phyloP scores from a whole-genome alignment of 1,140 invertebrate genomes.

The Bombus soroeensis region DNA sequence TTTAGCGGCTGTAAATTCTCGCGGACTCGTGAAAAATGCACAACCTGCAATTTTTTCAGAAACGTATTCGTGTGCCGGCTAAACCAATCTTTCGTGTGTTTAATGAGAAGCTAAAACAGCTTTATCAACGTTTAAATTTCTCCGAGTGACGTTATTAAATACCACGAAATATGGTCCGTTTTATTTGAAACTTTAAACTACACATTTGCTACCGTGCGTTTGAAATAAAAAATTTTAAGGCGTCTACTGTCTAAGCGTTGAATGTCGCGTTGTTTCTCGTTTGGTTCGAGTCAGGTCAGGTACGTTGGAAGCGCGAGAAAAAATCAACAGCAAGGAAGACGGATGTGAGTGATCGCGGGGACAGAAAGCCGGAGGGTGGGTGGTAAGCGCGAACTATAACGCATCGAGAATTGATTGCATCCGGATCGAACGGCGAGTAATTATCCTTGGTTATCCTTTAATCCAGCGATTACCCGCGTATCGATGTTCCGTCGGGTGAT shows the following conservation, averaged over 20 bases:
- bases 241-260: no score
- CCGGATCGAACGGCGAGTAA: slow-evolving; percentile 67
- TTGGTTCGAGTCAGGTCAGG: not conserved
- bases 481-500: slow-evolving; percentile 67
- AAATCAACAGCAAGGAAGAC: slow-evolving; percentile 18
- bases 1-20: slow-evolving; percentile 36
- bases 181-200: not conserved
- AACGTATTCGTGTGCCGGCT: not conserved
- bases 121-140: not conserved
- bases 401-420: slow-evolving; percentile 71
- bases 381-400: slow-evolving; percentile 38
- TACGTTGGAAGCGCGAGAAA: not conserved
- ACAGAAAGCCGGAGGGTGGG: slow-evolving; percentile 21
- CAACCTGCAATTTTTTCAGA: not conserved
- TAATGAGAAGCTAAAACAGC: not conserved
- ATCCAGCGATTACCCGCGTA: slow-evolving; percentile 68
- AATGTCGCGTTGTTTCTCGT: no score
- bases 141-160: not conserved
- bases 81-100: not conserved
- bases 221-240: no score
- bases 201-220: no score
- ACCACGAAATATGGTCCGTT: not conserved
- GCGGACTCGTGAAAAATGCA: slow-evolving; percentile 12
- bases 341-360: slow-evolving; percentile 28
- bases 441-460: slow-evolving; percentile 71